These are phyloP conservation scores for Blastomussa wellsi DNA, from an alignment of 92 coral and sea anemone species.

Conservation along the genomic window DNA sequence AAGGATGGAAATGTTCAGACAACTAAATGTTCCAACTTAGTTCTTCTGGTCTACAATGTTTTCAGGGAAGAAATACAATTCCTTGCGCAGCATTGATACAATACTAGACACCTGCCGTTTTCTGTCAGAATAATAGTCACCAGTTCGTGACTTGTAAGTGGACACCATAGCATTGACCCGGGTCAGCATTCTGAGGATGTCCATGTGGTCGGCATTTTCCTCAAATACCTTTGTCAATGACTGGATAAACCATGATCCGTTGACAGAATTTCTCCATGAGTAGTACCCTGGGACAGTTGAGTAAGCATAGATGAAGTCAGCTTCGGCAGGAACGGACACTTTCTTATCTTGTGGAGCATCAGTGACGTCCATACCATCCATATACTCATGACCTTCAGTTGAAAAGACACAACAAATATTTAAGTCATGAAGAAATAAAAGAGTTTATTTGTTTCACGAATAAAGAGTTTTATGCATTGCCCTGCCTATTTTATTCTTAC, in stretches of 20 bases:
- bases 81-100: conserved; percentile 90
- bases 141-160: conserved; percentile 85
- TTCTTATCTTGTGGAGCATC: conserved; percentile 71
- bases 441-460: no score
- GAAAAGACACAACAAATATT: background rate
- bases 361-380: conserved; percentile 82
- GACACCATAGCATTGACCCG: conserved; percentile 80
- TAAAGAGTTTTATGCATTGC: no score
- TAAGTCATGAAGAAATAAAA: no score
- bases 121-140: conserved; percentile 86
- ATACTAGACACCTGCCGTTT: conserved; percentile 85
- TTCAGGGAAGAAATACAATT: conserved; percentile 85
- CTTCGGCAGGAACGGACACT: conserved; percentile 82
- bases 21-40: conserved; percentile 1
- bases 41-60: conserved; percentile 45
- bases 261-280: conserved; percentile 86
- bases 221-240: conserved; percentile 68
- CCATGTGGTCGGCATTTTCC: conserved; percentile 64
- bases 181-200: conserved; percentile 81
- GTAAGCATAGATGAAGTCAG: conserved; percentile 88
- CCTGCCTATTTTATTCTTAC: no score
- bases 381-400: conserved; percentile 94
- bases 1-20: background rate
- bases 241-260: conserved; percentile 93
- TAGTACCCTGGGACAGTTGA: conserved; percentile 91